Conservation (phyloP, 2,113 vertebrate species). For the Chaetops frenatus region DNA sequence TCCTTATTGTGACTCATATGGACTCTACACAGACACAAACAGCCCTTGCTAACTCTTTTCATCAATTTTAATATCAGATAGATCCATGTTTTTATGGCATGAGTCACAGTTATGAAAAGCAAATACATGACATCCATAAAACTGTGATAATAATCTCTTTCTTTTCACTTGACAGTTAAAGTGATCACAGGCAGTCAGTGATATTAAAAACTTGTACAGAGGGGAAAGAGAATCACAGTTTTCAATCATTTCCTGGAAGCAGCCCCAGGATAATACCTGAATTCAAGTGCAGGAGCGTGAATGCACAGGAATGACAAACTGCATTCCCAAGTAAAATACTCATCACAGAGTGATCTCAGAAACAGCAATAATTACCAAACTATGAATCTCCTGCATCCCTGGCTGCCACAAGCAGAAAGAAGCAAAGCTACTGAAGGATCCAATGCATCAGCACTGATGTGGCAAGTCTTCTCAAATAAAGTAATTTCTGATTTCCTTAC, state of each 20-base stretch:
- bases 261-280: not conserved
- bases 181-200: not conserved
- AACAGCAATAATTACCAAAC: not conserved
- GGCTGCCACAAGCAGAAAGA: not conserved
- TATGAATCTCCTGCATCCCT: not conserved
- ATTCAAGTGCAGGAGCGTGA: not conserved
- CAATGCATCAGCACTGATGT: not conserved
- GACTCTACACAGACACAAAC: not conserved
- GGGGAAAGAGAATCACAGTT: not conserved
- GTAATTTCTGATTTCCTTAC: not conserved
- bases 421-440: not conserved
- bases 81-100: not conserved
- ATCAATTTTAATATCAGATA: not conserved
- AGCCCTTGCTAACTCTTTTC: not conserved
- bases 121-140: not conserved
- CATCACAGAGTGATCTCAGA: not conserved
- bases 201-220: not conserved
- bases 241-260: not conserved
- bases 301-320: not conserved
- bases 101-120: constrained; percentile 16
- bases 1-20: not conserved
- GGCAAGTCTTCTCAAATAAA: not conserved
- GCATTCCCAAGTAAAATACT: not conserved
- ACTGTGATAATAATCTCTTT: not conserved
- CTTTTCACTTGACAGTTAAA: not conserved